Evolutionary conservation across 2,113 vertebrate genomes (phyloP), one percentile per base, ranked within the genome.

Genomic region (Psittacula cyanocephala): DNA sequence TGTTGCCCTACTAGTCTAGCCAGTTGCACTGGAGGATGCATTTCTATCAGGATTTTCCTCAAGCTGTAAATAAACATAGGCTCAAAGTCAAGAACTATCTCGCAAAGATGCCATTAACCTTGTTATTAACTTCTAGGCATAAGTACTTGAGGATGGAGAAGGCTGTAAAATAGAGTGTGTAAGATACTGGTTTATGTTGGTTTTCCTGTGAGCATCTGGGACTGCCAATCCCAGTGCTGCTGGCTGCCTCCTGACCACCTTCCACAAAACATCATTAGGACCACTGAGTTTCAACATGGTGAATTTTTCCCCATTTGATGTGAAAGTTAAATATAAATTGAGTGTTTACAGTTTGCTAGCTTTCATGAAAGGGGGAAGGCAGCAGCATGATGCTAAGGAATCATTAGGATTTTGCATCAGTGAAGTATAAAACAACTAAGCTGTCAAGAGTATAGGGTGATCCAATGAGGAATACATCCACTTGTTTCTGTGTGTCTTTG

Each of bases 401-500:
- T 71, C 4, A 9, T 15, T 31, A 4, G 43, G 19, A 28, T 85
- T 74, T 25, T 75, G 8, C 22, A 10, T 68, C 50, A 78, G 1
- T 59, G 46, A 75, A 84, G 3, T 25, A 37, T 22, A 27, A 43
- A 81, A 19, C 23, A 55, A 0, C n/a, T 57, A 41, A 79, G 9
- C 24, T 35, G 37, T 31, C 0, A 0, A 59, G 14, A 7, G 3
- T 50, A 39, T 25, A 43, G 39, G 2, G 8, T 75, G 28, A 49
- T 81, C 37, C 33, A 31, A 8, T 39, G 55, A 24, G 18, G 33
- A 59, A 44, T 31, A 19, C 13, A 41, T 22, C 7, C 3, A 9
- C 31, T 70, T 70, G 9, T 33, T 94, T 79, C 65, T 44, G 1
- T 39, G 19, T 64, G 22, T 52, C 22, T 24, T 62, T 83, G 28